These are phyloP conservation scores for Brassicogethes aeneus DNA, from an alignment of 2,888 invertebrate species.

Conservation along the genomic window DNA sequence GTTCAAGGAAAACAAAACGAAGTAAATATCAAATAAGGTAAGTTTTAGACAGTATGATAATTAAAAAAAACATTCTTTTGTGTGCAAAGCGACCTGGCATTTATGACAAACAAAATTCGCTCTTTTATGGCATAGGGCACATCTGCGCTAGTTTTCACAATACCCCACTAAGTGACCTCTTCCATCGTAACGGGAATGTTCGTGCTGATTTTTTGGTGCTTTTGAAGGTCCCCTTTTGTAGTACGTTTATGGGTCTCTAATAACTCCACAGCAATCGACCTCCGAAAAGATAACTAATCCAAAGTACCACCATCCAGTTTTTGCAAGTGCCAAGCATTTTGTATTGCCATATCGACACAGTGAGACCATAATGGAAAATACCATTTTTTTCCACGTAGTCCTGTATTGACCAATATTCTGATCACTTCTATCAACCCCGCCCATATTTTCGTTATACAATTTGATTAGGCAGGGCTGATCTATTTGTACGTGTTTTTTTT, in stretches of 20 bases:
- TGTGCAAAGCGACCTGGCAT: neutral
- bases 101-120: neutral
- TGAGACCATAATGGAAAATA: conserved; percentile 24
- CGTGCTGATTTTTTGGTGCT: neutral
- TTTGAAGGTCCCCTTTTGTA: conserved; percentile 7
- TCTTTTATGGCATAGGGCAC: neutral
- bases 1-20: too few relatives aligned
- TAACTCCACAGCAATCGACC: conserved; percentile 13
- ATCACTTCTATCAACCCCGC: too few relatives aligned
- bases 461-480: conserved; percentile 18
- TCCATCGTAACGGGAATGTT: neutral
- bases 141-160: neutral
- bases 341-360: conserved; percentile 21
- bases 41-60: neutral
- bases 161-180: neutral
- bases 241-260: conserved; percentile 9
- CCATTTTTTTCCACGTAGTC: too few relatives aligned
- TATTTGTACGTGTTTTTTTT: conserved; percentile 15
- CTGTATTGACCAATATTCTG: conserved; percentile 23
- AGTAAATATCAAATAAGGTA: too few relatives aligned
- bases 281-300: conserved; percentile 19
- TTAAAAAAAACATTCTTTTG: neutral
- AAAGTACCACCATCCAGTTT: conserved; percentile 14
- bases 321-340: conserved; percentile 26
- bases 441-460: conserved; percentile 21